Evolutionary conservation across 2,797 vertebrate genomes (phyloP).

Genomic region (Danio tinwini): DNA sequence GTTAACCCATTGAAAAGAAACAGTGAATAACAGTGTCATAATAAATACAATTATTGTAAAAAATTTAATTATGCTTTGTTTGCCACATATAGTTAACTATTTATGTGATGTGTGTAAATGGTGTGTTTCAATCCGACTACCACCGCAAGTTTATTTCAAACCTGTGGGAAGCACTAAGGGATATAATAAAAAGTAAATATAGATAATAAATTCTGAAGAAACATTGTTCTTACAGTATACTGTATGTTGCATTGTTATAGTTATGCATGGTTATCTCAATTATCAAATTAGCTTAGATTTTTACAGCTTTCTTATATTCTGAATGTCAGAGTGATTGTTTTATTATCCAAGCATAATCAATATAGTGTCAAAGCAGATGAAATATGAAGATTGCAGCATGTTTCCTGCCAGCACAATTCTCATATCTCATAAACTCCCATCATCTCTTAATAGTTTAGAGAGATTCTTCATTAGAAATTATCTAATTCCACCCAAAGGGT

Average conservation of each 20-base stretch:
- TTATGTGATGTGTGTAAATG: too few relatives aligned
- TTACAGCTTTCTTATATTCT: constrained; percentile 25
- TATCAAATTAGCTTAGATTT: not conserved
- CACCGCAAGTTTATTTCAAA: too few relatives aligned
- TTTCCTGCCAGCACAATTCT: constrained; percentile 18
- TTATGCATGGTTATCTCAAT: not conserved
- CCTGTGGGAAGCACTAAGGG: too few relatives aligned
- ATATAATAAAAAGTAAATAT: too few relatives aligned
- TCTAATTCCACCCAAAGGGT: constrained; percentile 25
- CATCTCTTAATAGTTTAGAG: constrained; percentile 52
- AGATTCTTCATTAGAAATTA: constrained; percentile 50
- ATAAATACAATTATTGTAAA: too few relatives aligned
- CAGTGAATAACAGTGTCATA: too few relatives aligned
- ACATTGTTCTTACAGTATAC: not conserved
- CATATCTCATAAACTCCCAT: constrained; percentile 51
- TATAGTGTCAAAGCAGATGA: not conserved
- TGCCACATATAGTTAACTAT: too few relatives aligned
- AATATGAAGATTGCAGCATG: constrained; percentile 9
- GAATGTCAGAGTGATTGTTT: not conserved
- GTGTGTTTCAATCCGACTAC: too few relatives aligned
- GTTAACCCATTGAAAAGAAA: too few relatives aligned
- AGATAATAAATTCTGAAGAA: too few relatives aligned
- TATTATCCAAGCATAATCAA: constrained; percentile 8
- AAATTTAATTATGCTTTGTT: too few relatives aligned
- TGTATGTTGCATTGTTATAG: not conserved